Base-by-base conservation (phyloP, 92 coral and sea anemone genomes). In the Phymanthus crucifer region DNA sequence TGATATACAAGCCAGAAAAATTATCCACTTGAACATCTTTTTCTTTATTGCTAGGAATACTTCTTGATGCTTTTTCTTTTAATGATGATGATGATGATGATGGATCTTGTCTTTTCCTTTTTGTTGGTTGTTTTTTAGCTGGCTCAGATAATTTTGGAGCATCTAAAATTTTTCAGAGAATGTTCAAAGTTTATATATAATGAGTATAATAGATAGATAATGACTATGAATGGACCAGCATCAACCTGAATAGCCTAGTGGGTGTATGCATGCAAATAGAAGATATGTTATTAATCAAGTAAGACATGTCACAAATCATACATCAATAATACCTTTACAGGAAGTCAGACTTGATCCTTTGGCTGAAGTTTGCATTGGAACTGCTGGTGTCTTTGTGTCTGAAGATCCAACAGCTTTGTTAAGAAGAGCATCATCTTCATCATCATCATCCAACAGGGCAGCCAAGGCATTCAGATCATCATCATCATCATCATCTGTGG, bases 1-100 rank as follows among this genome's bases (percentile, higher is more conserved):
- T 29, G 54, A 94, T 92, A 54, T 90, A 83, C 50, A 94, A 78
- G 11, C 98, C 96, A 31, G 98, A 94, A 54, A 84, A 94, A n/a
- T 57, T 84, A 33, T 94, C 98, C 21, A 58, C 70, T 35, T 72
- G 70, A 35, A 46, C 86, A 52, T 71, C 46, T 18, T 76, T 70
- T 12, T 82, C 84, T 70, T 89, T 93, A 48, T 86, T 74, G 17
- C 19, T 80, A 65, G 80, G 80, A 32, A 43, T 2, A 8, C 10
- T 54, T 19, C 4, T 54, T 54, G 64, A 54, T 54, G 26, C 27
- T 40, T 40, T 12, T 21, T 57, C 13, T 32, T 79, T 31, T 32
- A 18, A 35, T 68, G 26, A 46, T 6, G 83, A 79, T 0, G 34
- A 4, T 35, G 18, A 35, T 68, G 26, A 46, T 6, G 83, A 79